Evolutionary conservation across 2,797 vertebrate species (phyloP).

Genomic region (Syncerus caffer): DNA sequence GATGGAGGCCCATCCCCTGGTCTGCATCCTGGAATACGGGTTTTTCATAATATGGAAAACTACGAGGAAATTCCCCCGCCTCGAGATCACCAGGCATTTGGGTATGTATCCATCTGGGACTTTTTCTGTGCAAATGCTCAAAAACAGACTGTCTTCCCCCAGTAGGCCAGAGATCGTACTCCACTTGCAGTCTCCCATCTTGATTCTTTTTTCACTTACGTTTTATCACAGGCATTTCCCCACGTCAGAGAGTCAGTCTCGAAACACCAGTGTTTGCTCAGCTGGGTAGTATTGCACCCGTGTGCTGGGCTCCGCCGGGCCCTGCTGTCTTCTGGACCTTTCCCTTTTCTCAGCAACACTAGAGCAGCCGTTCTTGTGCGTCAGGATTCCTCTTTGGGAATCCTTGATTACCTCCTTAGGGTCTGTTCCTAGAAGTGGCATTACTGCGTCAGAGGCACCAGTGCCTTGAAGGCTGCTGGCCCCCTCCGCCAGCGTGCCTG

Average conservation of each 20-base stretch:
- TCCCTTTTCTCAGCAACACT: accelerated
- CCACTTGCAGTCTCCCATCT: neutral
- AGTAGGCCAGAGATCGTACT: accelerated
- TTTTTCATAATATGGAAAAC: neutral
- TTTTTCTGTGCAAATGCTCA: neutral
- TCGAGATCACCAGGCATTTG: neutral
- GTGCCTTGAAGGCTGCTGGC: neutral
- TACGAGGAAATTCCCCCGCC: neutral
- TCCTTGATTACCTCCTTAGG: neutral
- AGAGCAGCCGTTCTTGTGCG: accelerated
- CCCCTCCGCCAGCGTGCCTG: neutral
- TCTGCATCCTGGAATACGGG: neutral
- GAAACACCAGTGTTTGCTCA: neutral
- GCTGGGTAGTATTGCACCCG: accelerated
- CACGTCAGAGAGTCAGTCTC: neutral
- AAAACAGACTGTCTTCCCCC: neutral
- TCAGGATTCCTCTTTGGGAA: neutral
- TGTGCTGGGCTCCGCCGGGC: accelerated
- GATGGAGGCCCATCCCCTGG: neutral
- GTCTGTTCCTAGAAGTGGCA: slow-evolving; percentile 23
- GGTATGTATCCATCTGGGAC: neutral
- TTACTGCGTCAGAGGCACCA: neutral
- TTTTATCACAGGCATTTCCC: neutral
- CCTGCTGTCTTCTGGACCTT: accelerated
- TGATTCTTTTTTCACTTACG: neutral